Base-by-base conservation (phyloP, 2,113 vertebrate genomes). In the Thalassarche chlororhynchos region DNA sequence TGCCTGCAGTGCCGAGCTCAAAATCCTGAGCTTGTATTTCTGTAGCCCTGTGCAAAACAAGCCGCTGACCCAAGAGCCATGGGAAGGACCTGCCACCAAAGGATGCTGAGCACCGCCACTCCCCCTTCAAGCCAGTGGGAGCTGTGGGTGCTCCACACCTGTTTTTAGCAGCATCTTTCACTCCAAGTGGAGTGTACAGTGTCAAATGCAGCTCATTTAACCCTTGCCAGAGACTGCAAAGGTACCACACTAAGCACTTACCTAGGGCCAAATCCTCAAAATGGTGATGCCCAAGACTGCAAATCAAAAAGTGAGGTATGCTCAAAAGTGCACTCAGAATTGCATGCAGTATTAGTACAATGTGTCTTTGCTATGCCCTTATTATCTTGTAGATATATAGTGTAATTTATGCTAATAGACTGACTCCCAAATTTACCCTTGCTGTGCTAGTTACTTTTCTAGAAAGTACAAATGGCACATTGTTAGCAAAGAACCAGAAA, bases 351-450 rank as follows among this genome's bases (percentile, higher is more conserved):
- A 82, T 92, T 84, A 95, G 93, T 86, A 94, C 75, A 80, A 81
- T 49, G 87, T 97, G 96, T 96, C 95, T 95, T 96, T 97, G 91
- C 92, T 93, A 86, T 97, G 96, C 89, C 96, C 96, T 96, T 96
- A 96, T 96, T 97, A 96, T 74, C 92, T 90, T 93, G 87, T 96
- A 94, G 95, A 94, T 95, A 94, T 93, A 95, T 95, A 74, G 93
- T 80, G 77, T 94, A 93, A 97, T 96, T 96, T 94, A 97, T 97
- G 97, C 95, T 96, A 98, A 96, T 97, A 93, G 93, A 86, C 84
- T 91, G 79, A 89, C 85, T 95, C 91, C 87, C 77, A 95, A 96
- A 94, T 97, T 97, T 92, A 96, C 95, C 97, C 95, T 97, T 97
- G 96, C 87, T 88, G 42, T 66, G 95, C 85, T 97, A 97, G 89